phyloP scores from a whole-genome alignment of 2,113 vertebrate genomes.

The Fregetta grallaria region DNA sequence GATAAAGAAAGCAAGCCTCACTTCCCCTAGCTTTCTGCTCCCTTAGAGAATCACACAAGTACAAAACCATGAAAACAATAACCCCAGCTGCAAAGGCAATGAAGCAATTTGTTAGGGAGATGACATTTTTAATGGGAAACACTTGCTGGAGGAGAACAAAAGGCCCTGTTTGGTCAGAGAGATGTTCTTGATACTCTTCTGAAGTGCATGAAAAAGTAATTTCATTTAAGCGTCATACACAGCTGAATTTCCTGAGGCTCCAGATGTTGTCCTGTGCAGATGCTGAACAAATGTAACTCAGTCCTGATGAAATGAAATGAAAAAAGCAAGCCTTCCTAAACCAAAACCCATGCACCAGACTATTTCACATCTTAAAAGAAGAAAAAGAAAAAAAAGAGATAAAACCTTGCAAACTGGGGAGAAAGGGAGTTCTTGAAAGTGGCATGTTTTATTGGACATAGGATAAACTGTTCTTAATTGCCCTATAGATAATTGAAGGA shows the following conservation, averaged over 20 bases:
- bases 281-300: constrained; percentile 81
- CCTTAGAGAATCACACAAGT: constrained; percentile 64
- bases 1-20: neutral
- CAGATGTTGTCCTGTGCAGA: constrained; percentile 88
- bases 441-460: neutral
- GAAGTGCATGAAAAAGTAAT: constrained; percentile 89
- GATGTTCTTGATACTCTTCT: constrained; percentile 82
- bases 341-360: constrained; percentile 7
- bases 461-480: constrained; percentile 10
- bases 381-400: neutral
- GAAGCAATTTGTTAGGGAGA: constrained; percentile 87
- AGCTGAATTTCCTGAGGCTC: constrained; percentile 82
- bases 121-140: constrained; percentile 92
- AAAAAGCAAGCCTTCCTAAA: constrained; percentile 25
- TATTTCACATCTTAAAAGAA: constrained; percentile 24
- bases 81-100: constrained; percentile 81
- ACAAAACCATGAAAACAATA: constrained; percentile 71
- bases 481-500: neutral
- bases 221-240: constrained; percentile 77
- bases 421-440: constrained; percentile 5
- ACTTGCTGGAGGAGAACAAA: constrained; percentile 85
- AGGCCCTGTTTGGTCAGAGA: constrained; percentile 75
- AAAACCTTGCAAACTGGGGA: constrained; percentile 5
- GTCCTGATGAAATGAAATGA: constrained; percentile 63
- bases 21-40: constrained; percentile 50